Evolutionary conservation across 2,888 invertebrate genomes (phyloP), one percentile per base, ranked within the genome.

Genomic region (Pimpla rufipes): DNA sequence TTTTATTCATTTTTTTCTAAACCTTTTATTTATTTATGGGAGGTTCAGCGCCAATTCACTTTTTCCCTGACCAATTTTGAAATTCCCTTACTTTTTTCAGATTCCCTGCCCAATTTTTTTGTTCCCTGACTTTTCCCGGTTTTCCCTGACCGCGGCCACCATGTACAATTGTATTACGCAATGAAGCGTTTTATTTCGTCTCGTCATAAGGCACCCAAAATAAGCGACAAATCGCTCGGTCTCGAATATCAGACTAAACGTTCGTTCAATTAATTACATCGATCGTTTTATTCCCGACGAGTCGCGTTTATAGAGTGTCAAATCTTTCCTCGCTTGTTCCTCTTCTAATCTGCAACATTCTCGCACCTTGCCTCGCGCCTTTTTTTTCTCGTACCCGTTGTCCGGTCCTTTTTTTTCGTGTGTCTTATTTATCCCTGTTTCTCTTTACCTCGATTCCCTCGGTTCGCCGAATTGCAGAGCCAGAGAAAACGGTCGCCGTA

Each of bases 401-500:
- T 59, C 77, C 52, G 67, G 57, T 59, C 64, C 59, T 52, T 77
- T 76, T 35, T 67, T 62, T 73, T 68, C 71, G 13, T 37, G 50
- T 35, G 55, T 76, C 57, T 66, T 76, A 23, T 62, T 66, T 40
- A 35, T 29, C 29, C 66, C 21, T 45, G 52, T 57, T 66, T 47
- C 52, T 77, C 68, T 64, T 52, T 62, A 67, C 42, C 23, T 57
- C 67, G 66, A 62, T 67, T 83, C 66, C 50, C 50, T 47, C 21
- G 67, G 73, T 80, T 80, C 68, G 80, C 73, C 74, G 83, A 83
- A 83, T 80, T 55, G 59, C 74, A 52, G 71, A 64, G 29, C 66
- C 66, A 57, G 75, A 67, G 79, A 79, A 82, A 80, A 82, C 75
- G 79, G 21, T 66, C 74, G 59, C 55, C 64, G 81, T 86, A 87